Percentiles rank a stretch among this genome's conserved stretches.
Conservation (phyloP, 2,888 invertebrate genomes). For the Metellina segmentata region DNA sequence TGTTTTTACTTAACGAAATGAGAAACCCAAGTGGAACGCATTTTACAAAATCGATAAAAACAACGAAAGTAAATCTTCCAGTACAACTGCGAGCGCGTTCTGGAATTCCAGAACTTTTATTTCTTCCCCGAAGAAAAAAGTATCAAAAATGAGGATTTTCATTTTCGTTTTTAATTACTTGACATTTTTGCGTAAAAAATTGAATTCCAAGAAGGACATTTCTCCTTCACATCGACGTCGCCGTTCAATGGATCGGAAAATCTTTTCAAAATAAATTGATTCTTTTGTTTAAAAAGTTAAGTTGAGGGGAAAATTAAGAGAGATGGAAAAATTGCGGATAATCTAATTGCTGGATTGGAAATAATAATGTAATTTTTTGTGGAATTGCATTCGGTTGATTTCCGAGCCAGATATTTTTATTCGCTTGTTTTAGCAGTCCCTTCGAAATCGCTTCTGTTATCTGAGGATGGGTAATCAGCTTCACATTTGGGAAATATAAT, state of each 20-base stretch:
- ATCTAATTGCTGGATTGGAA: conserved; percentile 58
- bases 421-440: neutral
- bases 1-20: conserved; percentile 8
- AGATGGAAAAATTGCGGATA: conserved; percentile 20
- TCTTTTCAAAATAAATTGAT: conserved; percentile 39
- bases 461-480: neutral
- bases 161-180: conserved; percentile 49
- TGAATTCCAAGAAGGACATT: conserved; percentile 25
- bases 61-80: conserved; percentile 16
- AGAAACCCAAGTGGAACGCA: conserved; percentile 16
- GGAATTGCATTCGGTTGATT: neutral
- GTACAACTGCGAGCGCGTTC: neutral
- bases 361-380: conserved; percentile 43
- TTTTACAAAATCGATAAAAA: conserved; percentile 9
- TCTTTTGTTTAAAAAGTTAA: conserved; percentile 52
- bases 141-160: conserved; percentile 42
- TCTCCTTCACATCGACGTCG: neutral
- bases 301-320: conserved; percentile 35
- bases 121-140: conserved; percentile 14
- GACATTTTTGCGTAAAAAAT: conserved; percentile 34
- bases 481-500: neutral
- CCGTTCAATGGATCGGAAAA: conserved; percentile 40
- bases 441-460: neutral
- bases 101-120: conserved; percentile 12
- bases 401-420: neutral